These are phyloP conservation scores for Drosophila sp. DNA, from an alignment of 1,140 invertebrate genomes.

Conservation along the genomic window DNA sequence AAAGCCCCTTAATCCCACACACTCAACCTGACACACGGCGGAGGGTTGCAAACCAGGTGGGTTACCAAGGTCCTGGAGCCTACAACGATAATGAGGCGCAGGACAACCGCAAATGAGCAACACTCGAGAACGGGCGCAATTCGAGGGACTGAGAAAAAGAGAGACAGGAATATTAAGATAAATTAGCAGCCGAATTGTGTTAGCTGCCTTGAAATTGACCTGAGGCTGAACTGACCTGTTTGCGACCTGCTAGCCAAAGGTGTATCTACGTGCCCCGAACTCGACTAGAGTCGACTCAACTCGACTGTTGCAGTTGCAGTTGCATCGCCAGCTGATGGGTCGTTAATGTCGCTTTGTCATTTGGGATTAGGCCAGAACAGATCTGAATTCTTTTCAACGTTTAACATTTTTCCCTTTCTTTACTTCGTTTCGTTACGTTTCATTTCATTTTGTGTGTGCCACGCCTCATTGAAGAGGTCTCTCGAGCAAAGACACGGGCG, in stretches of 20 bases:
- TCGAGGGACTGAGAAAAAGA: not conserved
- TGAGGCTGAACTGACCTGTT: constrained; percentile 28
- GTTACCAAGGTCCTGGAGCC: constrained; percentile 4
- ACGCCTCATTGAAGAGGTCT: constrained; percentile 42
- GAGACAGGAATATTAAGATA: constrained; percentile 23
- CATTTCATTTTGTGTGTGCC: constrained; percentile 28
- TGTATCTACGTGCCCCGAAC: constrained; percentile 26
- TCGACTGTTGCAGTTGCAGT: constrained; percentile 32
- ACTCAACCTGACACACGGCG: constrained; percentile 41
- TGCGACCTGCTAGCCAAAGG: constrained; percentile 23
- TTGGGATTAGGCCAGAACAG: constrained; percentile 47
- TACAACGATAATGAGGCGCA: constrained; percentile 66
- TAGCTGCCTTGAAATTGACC: constrained; percentile 49
- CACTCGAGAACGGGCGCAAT: constrained; percentile 10
- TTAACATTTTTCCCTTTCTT: not conserved
- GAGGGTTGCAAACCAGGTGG: not conserved
- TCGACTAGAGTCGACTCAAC: too few relatives aligned
- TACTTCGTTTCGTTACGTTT: not conserved
- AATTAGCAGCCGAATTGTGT: constrained; percentile 66
- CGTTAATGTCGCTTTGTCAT: constrained; percentile 54
- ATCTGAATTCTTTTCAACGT: constrained; percentile 5
- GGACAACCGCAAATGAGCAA: constrained; percentile 74
- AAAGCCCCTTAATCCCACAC: constrained; percentile 59
- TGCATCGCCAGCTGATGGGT: constrained; percentile 36
- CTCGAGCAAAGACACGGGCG: not conserved